phyloP scores from a whole-genome alignment of 2,888 invertebrate species.

The Agrotis exclamationis region DNA sequence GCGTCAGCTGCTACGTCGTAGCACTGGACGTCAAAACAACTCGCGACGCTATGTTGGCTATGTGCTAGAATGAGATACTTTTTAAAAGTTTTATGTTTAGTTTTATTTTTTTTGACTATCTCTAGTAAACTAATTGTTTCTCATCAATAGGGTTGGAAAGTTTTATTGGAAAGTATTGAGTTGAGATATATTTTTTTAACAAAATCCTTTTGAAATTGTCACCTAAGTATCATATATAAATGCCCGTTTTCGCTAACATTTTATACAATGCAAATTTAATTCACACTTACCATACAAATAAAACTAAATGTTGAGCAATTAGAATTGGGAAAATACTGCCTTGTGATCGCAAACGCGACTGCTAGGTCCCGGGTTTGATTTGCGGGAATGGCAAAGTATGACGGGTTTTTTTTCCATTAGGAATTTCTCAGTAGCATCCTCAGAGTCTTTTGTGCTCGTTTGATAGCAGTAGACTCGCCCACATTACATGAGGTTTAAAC shows the following conservation, averaged over 20 bases:
- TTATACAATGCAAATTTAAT: neutral
- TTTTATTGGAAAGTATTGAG: neutral
- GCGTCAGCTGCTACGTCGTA: constrained; percentile 16
- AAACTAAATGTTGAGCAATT: too few relatives aligned
- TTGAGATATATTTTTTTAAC: neutral
- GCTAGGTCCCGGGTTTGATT: too few relatives aligned
- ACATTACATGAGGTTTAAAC: too few relatives aligned
- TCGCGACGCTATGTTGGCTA: neutral
- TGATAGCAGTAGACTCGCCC: too few relatives aligned
- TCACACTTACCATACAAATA: too few relatives aligned
- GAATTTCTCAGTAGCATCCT: too few relatives aligned
- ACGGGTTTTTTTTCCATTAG: too few relatives aligned
- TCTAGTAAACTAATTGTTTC: neutral
- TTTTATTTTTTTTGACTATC: neutral
- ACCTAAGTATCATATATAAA: too few relatives aligned
- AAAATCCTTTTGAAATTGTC: neutral
- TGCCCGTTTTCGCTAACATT: neutral
- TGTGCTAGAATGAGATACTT: neutral
- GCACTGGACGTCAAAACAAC: neutral
- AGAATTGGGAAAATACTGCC: too few relatives aligned
- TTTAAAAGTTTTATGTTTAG: neutral
- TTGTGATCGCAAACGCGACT: too few relatives aligned
- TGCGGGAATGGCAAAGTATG: too few relatives aligned
- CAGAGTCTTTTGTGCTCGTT: too few relatives aligned
- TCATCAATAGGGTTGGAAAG: neutral